Percentiles rank a stretch among this genome's conserved stretches.
Conservation (phyloP, 1,140 invertebrate genomes). For the Drosophila baimaii region DNA sequence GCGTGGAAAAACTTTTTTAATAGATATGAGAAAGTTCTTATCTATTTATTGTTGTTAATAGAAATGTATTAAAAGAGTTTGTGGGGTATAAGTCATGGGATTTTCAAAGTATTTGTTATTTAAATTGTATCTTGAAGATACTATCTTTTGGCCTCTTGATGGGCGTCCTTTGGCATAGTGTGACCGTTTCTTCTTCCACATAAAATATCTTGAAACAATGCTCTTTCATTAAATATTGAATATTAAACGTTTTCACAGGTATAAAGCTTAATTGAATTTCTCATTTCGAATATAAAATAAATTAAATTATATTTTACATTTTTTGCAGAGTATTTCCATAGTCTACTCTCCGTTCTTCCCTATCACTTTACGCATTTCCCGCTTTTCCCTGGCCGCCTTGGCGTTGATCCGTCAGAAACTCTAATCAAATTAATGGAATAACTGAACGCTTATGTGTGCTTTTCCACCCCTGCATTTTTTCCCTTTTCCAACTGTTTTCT, state of each 20-base stretch:
- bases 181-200: too few species aligned
- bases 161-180: too few species aligned
- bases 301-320: background rate
- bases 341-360: background rate
- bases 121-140: too few species aligned
- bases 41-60: conserved; percentile 5
- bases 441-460: conserved; percentile 59
- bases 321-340: background rate
- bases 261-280: background rate
- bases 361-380: conserved; percentile 9
- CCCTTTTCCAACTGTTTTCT: background rate
- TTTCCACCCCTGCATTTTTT: conserved; percentile 12
- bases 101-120: background rate
- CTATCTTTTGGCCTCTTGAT: too few species aligned
- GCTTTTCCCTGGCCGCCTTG: conserved; percentile 24
- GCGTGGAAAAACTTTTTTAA: background rate
- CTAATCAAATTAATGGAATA: conserved; percentile 82
- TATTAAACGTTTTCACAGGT: background rate
- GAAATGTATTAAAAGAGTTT: background rate
- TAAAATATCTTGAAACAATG: background rate
- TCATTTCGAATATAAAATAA: background rate
- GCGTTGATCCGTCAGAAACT: conserved; percentile 46
- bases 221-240: background rate
- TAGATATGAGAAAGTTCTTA: conserved; percentile 10
- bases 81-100: background rate